Conservation (phyloP, 2,888 invertebrate species). For the Acanthosepion lycidas region DNA sequence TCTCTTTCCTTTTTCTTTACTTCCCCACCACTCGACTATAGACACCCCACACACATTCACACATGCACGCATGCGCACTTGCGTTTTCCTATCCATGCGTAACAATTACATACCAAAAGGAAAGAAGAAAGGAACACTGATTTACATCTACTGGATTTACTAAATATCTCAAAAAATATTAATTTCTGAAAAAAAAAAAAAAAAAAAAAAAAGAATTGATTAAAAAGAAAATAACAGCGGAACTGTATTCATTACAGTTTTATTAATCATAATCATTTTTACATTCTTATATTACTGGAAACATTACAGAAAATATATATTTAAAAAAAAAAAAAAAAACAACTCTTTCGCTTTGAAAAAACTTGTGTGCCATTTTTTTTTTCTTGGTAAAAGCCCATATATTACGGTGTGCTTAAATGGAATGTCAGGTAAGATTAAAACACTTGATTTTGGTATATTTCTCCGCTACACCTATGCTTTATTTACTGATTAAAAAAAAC, state of each 20-base stretch:
- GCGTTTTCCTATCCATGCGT: not conserved
- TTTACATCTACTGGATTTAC: not conserved
- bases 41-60: not conserved
- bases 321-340: not conserved
- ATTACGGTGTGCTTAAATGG: not conserved
- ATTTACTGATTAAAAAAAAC: not conserved
- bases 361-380: not conserved
- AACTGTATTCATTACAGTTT: not conserved
- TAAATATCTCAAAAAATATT: not conserved
- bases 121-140: not conserved
- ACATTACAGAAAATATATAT: not conserved
- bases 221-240: not conserved
- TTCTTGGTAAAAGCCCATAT: not conserved
- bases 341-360: not conserved
- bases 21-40: not conserved
- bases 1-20: not conserved
- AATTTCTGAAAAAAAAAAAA: not conserved
- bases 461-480: not conserved
- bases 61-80: not conserved
- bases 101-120: not conserved
- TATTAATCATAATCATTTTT: not conserved
- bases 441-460: not conserved
- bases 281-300: not conserved
- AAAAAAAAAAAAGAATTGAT: not conserved
- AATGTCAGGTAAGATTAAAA: not conserved